Percentiles rank a stretch among this genome's conserved stretches.
These are phyloP conservation scores for Menidia beryllina DNA, from an alignment of 2,113 vertebrate species.

Conservation along the genomic window DNA sequence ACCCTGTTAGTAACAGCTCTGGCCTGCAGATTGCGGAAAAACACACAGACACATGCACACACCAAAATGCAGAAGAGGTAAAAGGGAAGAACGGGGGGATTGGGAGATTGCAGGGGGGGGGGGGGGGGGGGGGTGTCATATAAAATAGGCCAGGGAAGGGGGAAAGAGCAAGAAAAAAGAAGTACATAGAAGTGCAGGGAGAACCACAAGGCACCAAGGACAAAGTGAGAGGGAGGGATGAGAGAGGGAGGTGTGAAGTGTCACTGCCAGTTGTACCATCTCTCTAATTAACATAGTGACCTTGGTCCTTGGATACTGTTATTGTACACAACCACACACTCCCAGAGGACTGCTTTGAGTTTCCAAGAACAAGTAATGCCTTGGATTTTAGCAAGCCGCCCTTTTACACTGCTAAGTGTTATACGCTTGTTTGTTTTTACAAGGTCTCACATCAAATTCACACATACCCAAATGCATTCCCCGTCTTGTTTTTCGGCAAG, in stretches of 20 bases:
- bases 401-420: conserved; percentile 10
- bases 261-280: conserved; percentile 63
- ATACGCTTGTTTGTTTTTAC: background rate
- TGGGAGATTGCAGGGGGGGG: background rate
- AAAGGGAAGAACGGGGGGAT: too few species aligned
- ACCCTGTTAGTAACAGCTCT: conserved; percentile 67
- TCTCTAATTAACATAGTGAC: conserved; percentile 78
- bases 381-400: conserved; percentile 17
- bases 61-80: background rate
- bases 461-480: background rate
- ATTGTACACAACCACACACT: conserved; percentile 22
- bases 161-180: conserved; percentile 18
- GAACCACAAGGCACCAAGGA: conserved; percentile 63
- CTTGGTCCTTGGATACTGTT: conserved; percentile 68
- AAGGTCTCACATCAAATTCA: conserved; percentile 1
- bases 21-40: conserved; percentile 59
- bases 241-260: conserved; percentile 72
- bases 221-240: conserved; percentile 44
- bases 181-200: conserved; percentile 32
- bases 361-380: conserved; percentile 3
- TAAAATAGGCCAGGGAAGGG: conserved; percentile 16
- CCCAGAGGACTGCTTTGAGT: conserved; percentile 7
- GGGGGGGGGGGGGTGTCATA: conserved; percentile 13
- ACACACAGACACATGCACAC: background rate
- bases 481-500: background rate